Percentiles rank a stretch among this genome's conserved stretches.
phyloP scores from a whole-genome alignment of 1,140 invertebrate species.

The Pogonomyrmex barbatus region DNA sequence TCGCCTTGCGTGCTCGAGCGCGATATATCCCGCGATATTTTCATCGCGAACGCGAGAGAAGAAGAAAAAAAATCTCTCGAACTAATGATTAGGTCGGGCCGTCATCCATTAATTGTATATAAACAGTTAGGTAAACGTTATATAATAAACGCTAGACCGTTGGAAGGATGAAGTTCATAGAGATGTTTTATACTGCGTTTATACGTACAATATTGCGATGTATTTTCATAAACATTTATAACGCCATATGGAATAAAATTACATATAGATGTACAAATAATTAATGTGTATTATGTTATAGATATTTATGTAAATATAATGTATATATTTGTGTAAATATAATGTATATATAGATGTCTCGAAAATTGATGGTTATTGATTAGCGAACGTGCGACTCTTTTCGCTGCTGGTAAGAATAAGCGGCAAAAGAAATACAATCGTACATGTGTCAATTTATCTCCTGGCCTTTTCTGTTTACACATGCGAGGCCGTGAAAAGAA shows the following conservation, averaged over 20 bases:
- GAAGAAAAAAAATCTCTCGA: slow-evolving; percentile 12
- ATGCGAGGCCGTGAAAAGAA: not conserved
- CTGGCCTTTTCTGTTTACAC: slow-evolving; percentile 27
- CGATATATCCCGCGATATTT: slow-evolving; percentile 7
- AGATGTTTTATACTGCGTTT: not conserved
- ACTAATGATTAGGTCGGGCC: not conserved
- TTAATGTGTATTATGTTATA: not conserved
- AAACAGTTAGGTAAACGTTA: slow-evolving; percentile 36
- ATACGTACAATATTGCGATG: not conserved
- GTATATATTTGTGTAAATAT: not conserved
- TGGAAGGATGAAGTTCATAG: not conserved
- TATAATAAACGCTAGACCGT: not conserved
- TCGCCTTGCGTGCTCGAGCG: not conserved
- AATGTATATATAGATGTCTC: not conserved
- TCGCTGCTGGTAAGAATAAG: not conserved
- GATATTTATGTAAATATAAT: not conserved
- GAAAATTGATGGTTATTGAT: not conserved
- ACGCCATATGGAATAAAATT: not conserved
- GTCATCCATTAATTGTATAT: not conserved
- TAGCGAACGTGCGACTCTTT: not conserved
- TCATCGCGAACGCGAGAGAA: not conserved
- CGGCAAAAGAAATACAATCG: not conserved
- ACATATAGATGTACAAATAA: not conserved
- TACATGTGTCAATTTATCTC: slow-evolving; percentile 20
- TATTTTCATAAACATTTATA: not conserved